These are phyloP conservation scores for Euphysa ruthae DNA, from an alignment of 30 jellyfish, hydroid and myxozoan genomes.

Conservation along the genomic window DNA sequence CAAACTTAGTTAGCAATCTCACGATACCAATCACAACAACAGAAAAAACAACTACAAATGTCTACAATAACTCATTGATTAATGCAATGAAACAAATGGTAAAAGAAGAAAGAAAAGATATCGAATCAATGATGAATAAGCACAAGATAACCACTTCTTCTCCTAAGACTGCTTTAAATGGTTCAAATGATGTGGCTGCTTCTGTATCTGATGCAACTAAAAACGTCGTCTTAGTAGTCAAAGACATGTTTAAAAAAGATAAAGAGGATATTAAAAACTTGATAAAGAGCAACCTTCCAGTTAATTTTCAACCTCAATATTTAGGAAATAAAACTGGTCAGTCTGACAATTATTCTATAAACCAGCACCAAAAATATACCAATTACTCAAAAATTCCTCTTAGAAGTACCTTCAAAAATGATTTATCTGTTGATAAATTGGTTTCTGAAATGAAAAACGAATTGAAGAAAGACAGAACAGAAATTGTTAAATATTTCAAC, in stretches of 20 bases:
- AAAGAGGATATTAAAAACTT: neutral
- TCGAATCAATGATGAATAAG: neutral
- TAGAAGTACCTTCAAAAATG: no score
- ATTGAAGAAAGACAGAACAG: neutral
- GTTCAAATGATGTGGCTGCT: no score
- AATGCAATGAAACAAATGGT: neutral
- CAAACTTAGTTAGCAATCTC: neutral
- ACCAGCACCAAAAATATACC: no score
- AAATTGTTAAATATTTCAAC: neutral
- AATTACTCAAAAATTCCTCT: no score
- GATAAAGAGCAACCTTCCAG: neutral
- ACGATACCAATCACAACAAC: neutral
- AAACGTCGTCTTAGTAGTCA: no score
- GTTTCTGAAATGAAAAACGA: neutral
- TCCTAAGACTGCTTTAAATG: no score
- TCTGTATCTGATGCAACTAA: no score
- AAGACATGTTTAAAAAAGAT: neutral
- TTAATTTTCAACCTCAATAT: neutral
- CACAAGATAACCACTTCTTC: neutral
- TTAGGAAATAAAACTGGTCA: no score
- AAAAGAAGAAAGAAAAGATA: neutral
- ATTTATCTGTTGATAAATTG: no score
- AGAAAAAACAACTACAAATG: neutral
- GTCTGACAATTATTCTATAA: no score
- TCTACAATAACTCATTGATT: neutral